Evolutionary conservation across 2,888 invertebrate genomes (phyloP), one percentile per base, ranked within the genome.

Genomic region (Fragum fragum): DNA sequence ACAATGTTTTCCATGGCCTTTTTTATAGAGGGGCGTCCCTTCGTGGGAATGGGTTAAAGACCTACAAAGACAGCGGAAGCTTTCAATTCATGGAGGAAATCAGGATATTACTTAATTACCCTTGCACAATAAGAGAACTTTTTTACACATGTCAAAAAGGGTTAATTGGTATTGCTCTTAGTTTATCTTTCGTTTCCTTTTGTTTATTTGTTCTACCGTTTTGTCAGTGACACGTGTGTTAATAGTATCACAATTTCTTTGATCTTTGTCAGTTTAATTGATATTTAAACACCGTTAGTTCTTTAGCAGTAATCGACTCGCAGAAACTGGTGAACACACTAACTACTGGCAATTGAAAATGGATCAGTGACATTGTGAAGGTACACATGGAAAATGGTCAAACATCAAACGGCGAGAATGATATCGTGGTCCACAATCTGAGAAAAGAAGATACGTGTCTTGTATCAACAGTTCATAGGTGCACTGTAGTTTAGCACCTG

Each of bases 151-250:
- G 57, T 57, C 57, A 57, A 57, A 1, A 28, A 14, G 26, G 28
- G 57, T 23, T 57, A 57, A 57, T 57, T 57, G 28, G 7, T 23
- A 57, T 57, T 21, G 28, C 57, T 57, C 16, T 57, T 57, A 7
- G 26, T 14, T 57, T 14, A 23, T 57, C 57, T 57, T 57, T 23
- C 28, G 57, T 57, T 57, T 57, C 57, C 28, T 26, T 57, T 57
- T 57, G 26, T 57, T 57, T 57, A 23, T 57, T 57, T 26, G 47
- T 47, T 3, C 3, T 14, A 47, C n/a, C 47, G 47, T 47, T 47
- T 47, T 47, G 47, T 47, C 47, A 47, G 47, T 47, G 47, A 47
- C 47, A 47, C 47, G 47, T 47, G 47, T n/a, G 47, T 47, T 9
- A 47, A 47, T 47, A 16, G 47, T 47, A 18, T n/a, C n/a, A 16